Evolutionary conservation across 2,797 vertebrate species (phyloP).

Genomic region (Apogon hyalosoma): DNA sequence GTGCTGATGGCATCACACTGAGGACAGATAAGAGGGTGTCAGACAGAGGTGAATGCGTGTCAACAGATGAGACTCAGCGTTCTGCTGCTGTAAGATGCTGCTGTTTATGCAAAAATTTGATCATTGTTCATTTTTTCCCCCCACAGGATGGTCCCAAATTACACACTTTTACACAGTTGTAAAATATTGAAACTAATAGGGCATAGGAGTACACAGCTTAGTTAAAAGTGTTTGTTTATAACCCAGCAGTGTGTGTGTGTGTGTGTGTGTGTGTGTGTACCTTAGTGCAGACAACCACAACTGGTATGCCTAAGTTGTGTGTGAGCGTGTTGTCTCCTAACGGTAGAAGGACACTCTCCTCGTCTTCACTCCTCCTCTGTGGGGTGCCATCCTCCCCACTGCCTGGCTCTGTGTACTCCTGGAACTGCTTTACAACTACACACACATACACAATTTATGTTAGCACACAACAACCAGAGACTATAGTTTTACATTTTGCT

Average conservation of each 20-base stretch:
- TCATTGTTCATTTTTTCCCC: too few species aligned
- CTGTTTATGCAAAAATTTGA: neutral
- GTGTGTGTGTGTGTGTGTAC: constrained; percentile 68
- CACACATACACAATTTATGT: constrained; percentile 17
- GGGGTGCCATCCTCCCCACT: constrained; percentile 92
- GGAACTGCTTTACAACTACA: constrained; percentile 97
- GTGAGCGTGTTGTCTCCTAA: constrained; percentile 96
- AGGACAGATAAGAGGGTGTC: constrained; percentile 28
- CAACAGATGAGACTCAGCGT: constrained; percentile 11
- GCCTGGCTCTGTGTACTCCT: constrained; percentile 96
- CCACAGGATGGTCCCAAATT: neutral
- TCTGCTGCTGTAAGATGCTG: neutral
- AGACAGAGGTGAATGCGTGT: constrained; percentile 10
- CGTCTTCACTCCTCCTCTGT: constrained; percentile 92
- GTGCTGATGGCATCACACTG: constrained; percentile 97
- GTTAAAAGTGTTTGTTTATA: neutral
- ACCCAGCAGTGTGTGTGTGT: neutral
- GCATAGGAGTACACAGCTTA: neutral
- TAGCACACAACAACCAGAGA: constrained; percentile 8
- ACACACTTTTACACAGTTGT: neutral
- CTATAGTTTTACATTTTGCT: neutral
- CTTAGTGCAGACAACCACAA: constrained; percentile 98
- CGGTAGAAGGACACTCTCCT: constrained; percentile 94
- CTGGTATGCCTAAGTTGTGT: constrained; percentile 95
- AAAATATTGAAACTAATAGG: neutral